These are phyloP conservation scores for Crotalus tigris DNA, from an alignment of 2,113 vertebrate genomes.

Conservation along the genomic window DNA sequence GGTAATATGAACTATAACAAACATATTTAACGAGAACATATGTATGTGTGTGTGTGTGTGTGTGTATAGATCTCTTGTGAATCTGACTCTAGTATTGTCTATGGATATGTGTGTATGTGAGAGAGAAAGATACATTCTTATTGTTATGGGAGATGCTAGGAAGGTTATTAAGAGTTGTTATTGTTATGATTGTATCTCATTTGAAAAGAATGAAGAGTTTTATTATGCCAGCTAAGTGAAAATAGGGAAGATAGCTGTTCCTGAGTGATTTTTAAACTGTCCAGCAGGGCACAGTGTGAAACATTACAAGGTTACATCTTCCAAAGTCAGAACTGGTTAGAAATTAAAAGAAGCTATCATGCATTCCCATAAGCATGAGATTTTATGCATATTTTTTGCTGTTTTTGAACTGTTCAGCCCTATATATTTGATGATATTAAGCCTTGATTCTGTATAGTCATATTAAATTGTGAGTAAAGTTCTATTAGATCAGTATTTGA, in stretches of 20 bases:
- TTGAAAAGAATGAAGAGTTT: constrained; percentile 4
- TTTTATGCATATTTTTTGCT: neutral
- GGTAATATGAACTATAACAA: neutral
- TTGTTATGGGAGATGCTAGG: neutral
- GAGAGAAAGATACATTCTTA: too few species aligned
- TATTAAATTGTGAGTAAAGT: neutral
- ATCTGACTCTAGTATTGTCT: too few species aligned
- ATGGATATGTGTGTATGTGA: too few species aligned
- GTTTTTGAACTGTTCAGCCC: neutral
- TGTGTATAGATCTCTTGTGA: too few species aligned
- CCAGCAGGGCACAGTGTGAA: constrained; percentile 17
- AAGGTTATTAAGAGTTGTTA: neutral
- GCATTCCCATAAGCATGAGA: neutral
- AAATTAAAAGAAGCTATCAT: neutral
- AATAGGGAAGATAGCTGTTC: neutral
- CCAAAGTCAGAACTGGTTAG: neutral
- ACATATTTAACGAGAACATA: neutral
- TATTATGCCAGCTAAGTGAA: neutral
- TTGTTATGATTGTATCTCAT: neutral
- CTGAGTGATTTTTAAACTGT: neutral
- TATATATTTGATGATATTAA: neutral
- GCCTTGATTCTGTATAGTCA: neutral
- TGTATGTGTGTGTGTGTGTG: too few species aligned
- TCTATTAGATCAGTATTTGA: neutral
- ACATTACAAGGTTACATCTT: constrained; percentile 2